These are phyloP conservation scores for Macrotis lagotis DNA, from an alignment of 2,113 vertebrate genomes.

Conservation along the genomic window DNA sequence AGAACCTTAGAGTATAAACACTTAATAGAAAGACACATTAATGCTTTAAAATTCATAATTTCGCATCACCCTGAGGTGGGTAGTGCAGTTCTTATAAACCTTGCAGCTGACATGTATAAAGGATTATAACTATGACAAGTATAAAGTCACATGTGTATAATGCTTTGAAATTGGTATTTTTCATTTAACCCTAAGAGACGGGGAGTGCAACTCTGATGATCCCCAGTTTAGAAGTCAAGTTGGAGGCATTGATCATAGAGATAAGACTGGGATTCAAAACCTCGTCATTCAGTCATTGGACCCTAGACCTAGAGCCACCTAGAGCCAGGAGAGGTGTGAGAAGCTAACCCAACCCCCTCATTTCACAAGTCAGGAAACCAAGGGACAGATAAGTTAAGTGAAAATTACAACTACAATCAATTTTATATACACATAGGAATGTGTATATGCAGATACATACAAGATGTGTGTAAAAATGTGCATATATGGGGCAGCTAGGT, in stretches of 20 bases:
- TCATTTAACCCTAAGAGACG: neutral
- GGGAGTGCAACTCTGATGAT: neutral
- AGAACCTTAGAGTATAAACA: neutral
- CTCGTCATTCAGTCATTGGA: neutral
- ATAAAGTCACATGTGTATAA: neutral
- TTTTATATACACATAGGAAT: neutral
- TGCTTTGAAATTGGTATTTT: neutral
- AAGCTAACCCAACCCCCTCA: neutral
- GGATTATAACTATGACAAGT: no score
- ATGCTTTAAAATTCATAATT: neutral
- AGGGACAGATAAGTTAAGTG: neutral
- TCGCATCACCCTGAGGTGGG: no score
- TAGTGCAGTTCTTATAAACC: no score
- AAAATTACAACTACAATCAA: neutral
- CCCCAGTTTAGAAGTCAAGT: neutral
- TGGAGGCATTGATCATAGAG: neutral
- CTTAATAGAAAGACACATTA: neutral
- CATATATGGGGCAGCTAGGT: no score
- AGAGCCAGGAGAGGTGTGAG: neutral
- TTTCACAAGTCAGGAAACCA: neutral
- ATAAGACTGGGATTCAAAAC: neutral
- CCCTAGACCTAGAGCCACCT: no score
- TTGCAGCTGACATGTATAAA: no score
- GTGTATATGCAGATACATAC: no score
- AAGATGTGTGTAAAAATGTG: neutral